Evolutionary conservation across 2,797 vertebrate species (phyloP), one percentile per base, ranked within the genome.

Genomic region (Crocidura indochinensis): DNA sequence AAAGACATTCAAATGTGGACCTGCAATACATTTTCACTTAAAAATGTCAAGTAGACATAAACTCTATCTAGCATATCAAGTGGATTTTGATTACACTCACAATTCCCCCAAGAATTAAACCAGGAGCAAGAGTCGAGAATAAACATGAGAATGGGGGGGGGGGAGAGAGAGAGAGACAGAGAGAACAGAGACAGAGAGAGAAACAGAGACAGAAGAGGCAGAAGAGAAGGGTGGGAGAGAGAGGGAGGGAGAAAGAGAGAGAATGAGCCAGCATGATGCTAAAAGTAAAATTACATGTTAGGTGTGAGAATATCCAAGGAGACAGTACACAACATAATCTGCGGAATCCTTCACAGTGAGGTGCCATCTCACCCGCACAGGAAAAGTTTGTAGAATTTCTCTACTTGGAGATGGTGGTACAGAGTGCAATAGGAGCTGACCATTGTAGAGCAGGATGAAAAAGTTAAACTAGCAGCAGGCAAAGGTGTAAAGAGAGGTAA

Each of bases 21-120:
- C 84, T 71, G 51, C 38, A 68, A 78, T 65, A 46, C 77, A n/a
- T 75, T 92, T 83, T 51, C 44, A 67, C 89, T 73, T 69, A 44
- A 31, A 38, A 91, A 7, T 60, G 56, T 60, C 56, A 84, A 56
- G 93, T 75, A 75, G 17, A 12, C 62, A 26, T 74, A 77, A 83
- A 83, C 9, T 29, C 38, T 47, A 38, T 38, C 38, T 5, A 38
- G 38, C n/a, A 80, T 76, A 91, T 72, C 4, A 64, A 65, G 69
- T 19, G 14, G 46, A 84, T 64, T 5, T 79, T 75, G 64, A 76
- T 53, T 83, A 69, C 77, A 12, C 71, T 51, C 86, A 72, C 19
- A 72, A 27, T 77, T 56, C 46, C 76, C 76, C 79, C 83, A 46
- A 69, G 69, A 29, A 24, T 17, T 83, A 20, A 60, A 20, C 56